phyloP scores from a whole-genome alignment of 2,888 invertebrate genomes.

The Gymnosoma rotundatum region DNA sequence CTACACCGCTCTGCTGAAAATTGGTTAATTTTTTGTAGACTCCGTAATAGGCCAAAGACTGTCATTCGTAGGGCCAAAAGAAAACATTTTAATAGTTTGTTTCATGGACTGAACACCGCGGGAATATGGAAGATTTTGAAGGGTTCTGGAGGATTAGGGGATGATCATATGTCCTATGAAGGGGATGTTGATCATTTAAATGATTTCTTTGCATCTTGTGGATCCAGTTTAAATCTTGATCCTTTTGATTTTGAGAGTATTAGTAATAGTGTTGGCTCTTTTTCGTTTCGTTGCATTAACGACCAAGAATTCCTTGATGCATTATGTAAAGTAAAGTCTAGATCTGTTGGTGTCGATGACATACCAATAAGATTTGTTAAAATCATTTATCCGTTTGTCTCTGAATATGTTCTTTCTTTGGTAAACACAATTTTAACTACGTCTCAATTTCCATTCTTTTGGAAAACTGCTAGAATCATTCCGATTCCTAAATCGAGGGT shows the following conservation, averaged over 20 bases:
- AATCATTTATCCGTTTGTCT: conserved; percentile 4
- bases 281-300: conserved; percentile 1
- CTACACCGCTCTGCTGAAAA: neutral
- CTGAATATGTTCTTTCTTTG: neutral
- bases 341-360: conserved; percentile 9
- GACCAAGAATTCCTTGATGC: neutral
- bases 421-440: neutral
- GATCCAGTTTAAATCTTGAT: neutral
- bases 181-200: neutral
- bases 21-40: conserved; percentile 2
- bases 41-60: conserved; percentile 10
- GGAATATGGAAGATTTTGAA: conserved; percentile 14
- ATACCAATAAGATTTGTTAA: conserved; percentile 14
- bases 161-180: neutral
- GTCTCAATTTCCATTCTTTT: neutral
- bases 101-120: neutral
- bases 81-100: neutral
- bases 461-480: neutral
- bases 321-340: conserved; percentile 2
- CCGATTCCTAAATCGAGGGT: conserved; percentile 1
- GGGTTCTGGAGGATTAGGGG: neutral
- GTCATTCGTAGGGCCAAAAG: neutral
- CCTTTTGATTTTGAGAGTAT: neutral
- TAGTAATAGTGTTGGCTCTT: neutral
- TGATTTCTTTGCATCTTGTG: conserved; percentile 1